These are phyloP conservation scores for Apteryx owenii DNA, from an alignment of 2,113 vertebrate genomes.

Conservation along the genomic window DNA sequence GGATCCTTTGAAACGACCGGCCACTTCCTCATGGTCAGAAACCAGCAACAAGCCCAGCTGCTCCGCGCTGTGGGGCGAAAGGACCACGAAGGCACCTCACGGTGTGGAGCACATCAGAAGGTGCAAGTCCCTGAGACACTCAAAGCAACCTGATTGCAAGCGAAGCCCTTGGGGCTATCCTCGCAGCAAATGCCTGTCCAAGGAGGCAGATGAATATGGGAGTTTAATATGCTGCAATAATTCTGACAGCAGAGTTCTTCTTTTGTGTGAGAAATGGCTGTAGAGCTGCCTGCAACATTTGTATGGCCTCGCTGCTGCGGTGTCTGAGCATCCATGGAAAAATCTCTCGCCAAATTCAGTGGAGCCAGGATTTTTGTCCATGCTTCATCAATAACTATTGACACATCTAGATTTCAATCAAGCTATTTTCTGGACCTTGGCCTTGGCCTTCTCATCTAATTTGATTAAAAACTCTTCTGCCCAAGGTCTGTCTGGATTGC, in stretches of 20 bases:
- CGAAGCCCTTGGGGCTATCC: neutral
- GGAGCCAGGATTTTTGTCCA: neutral
- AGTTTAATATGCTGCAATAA: neutral
- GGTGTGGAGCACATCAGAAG: neutral
- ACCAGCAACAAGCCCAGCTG: neutral
- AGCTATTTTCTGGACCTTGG: neutral
- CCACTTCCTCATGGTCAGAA: neutral
- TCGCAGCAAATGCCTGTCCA: neutral
- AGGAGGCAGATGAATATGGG: neutral
- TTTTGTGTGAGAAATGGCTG: neutral
- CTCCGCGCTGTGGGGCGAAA: neutral
- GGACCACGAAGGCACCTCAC: rapidly evolving
- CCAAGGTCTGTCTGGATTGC: neutral
- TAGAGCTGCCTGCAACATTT: neutral
- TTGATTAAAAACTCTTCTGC: neutral
- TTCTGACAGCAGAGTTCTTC: neutral
- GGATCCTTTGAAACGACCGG: neutral
- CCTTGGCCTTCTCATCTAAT: neutral
- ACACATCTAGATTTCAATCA: rapidly evolving
- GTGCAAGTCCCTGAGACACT: neutral
- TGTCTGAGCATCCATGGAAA: neutral
- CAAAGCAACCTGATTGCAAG: neutral
- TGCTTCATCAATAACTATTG: neutral
- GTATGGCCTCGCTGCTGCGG: rapidly evolving
- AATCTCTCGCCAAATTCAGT: rapidly evolving